Percentiles rank a stretch among this genome's conserved stretches.
Evolutionary conservation across 2,888 invertebrate species (phyloP).

Genomic region (Drosophila tripunctata): DNA sequence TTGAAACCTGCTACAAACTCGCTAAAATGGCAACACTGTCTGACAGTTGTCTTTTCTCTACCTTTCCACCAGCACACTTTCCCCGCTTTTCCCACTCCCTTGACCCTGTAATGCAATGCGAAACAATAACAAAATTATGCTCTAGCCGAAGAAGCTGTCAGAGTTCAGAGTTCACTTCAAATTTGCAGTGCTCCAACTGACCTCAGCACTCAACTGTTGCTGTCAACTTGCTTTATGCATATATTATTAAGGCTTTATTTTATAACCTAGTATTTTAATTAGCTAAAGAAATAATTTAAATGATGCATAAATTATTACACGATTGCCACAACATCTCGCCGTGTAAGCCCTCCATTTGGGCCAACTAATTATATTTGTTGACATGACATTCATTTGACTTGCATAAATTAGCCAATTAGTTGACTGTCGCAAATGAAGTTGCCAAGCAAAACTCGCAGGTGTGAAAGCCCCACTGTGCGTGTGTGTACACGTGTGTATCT

Average conservation of each 20-base stretch:
- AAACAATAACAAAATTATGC: slow-evolving; percentile 78
- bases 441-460: slow-evolving; percentile 48
- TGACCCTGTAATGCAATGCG: slow-evolving; percentile 58
- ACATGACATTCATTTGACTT: slow-evolving; percentile 78
- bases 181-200: slow-evolving; percentile 31
- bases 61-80: not conserved
- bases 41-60: not conserved
- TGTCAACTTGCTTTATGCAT: slow-evolving; percentile 1
- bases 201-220: slow-evolving; percentile 22
- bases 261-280: slow-evolving; percentile 36
- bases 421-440: slow-evolving; percentile 69
- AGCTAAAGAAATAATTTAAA: slow-evolving; percentile 30
- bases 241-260: not conserved
- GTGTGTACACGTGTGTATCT: not conserved
- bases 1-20: not conserved
- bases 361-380: slow-evolving; percentile 74
- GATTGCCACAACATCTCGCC: slow-evolving; percentile 21
- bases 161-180: slow-evolving; percentile 3
- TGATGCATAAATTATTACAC: slow-evolving; percentile 39
- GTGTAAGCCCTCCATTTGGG: slow-evolving; percentile 27
- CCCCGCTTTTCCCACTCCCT: not conserved
- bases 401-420: slow-evolving; percentile 78
- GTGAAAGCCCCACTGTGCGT: slow-evolving; percentile 30
- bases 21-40: not conserved
- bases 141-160: slow-evolving; percentile 55